Base-by-base conservation (phyloP, 2,797 vertebrate species). In the Bradypodion ventrale region DNA sequence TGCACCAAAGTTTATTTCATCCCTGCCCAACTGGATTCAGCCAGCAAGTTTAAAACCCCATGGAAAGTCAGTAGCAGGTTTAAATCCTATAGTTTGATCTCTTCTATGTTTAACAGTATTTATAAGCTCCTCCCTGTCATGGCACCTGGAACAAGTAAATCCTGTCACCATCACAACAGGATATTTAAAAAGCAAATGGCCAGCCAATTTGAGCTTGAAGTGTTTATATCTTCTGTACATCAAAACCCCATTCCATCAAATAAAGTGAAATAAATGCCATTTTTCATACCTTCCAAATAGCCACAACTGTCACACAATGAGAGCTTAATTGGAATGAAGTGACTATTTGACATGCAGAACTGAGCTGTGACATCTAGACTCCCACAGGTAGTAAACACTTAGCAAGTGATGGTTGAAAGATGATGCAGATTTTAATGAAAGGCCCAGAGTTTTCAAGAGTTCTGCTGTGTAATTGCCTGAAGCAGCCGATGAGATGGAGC, bases 381-480 rank as follows among this genome's bases (percentile, higher is more conserved):
- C 90, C 78, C 92, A 92, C 90, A 93, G 91, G 91, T 89, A 93
- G 83, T 82, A 85, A 94, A 86, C 29, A 82, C 69, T 91, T 87
- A 86, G 78, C 76, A 92, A 94, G 82, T 1, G 80, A 93, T 77
- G 75, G 76, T 80, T 91, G 75, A 79, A 90, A 92, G 87, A 83
- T 89, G 92, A 84, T 91, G 69, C 74, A 89, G 80, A 82, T 81
- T 94, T 93, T 94, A 94, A 94, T 93, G 92, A 92, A 74, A 85
- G 73, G 93, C 95, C 95, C 94, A 73, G 95, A 92, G 94, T 96
- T 95, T 96, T 96, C 90, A 92, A 88, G 86, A 93, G 70, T 46
- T 88, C 32, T 86, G 79, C 86, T 82, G n/a, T 89, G 42, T 89
- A 94, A 94, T 94, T 95, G 92, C 68, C 42, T 87, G 80, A 91